Evolutionary conservation across 2,113 vertebrate species (phyloP).

Genomic region (Sapayoa aenigma): DNA sequence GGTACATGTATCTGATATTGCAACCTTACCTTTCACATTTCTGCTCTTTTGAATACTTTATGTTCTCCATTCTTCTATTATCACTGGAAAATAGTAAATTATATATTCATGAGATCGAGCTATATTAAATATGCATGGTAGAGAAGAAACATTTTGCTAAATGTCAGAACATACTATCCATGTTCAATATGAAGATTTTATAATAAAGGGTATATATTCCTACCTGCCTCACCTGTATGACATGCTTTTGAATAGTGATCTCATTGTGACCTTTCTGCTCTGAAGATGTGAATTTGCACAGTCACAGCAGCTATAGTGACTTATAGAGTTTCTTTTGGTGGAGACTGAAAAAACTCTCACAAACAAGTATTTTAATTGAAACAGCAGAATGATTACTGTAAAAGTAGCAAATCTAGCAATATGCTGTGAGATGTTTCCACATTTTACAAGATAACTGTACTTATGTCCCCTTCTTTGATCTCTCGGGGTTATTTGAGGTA

Average conservation of each 20-base stretch:
- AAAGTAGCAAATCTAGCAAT: not conserved
- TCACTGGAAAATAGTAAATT: not conserved
- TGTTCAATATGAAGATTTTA: not conserved
- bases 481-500: not conserved
- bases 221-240: not conserved
- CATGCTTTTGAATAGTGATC: not conserved
- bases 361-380: not conserved
- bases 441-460: not conserved
- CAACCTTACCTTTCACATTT: not conserved
- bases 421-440: not conserved
- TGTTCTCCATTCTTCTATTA: not conserved
- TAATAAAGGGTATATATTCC: not conserved
- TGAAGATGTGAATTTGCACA: not conserved
- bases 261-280: not conserved
- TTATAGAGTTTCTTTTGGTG: not conserved
- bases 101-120: not conserved
- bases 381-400: not conserved
- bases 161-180: not conserved
- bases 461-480: not conserved
- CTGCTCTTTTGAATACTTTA: not conserved
- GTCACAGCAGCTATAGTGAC: not conserved
- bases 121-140: not conserved
- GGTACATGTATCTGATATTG: not conserved
- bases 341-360: not conserved
- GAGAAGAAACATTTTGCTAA: constrained; percentile 1